phyloP scores from a whole-genome alignment of 2,113 vertebrate genomes.

The Ailurus styani region DNA sequence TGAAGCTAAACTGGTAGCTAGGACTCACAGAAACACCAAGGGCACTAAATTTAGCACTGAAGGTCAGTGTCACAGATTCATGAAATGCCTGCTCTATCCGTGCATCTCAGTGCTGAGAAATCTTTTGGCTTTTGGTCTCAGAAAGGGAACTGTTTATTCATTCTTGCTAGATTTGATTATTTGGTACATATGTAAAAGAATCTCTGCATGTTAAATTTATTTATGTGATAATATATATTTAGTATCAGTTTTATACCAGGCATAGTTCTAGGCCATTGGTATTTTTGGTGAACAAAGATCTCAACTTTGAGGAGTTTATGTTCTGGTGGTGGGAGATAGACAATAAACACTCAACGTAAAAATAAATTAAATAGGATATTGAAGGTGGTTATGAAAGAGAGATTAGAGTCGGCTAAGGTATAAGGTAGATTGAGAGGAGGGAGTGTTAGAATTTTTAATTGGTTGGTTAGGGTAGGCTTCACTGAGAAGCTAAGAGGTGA shows the following conservation, averaged over 20 bases:
- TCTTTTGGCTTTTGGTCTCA: not conserved
- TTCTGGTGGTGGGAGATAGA: not conserved
- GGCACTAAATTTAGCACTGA: conserved; percentile 42
- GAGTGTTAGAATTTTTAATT: not conserved
- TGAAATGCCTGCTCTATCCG: not conserved
- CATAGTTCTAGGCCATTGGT: not conserved
- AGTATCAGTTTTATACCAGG: not conserved
- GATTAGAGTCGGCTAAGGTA: not conserved
- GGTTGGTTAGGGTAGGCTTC: not conserved
- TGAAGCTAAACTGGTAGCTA: not conserved
- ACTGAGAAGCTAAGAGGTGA: not conserved
- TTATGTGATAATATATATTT: not conserved
- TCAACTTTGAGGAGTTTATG: not conserved
- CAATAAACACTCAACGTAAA: not conserved
- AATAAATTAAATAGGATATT: not conserved
- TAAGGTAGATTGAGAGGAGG: not conserved
- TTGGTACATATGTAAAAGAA: not conserved
- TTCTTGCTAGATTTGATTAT: not conserved
- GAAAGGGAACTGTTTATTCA: not conserved
- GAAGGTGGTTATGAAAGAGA: not conserved
- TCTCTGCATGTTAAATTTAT: not conserved
- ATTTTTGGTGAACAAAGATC: not conserved
- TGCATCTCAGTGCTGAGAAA: not conserved
- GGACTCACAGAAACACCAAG: conserved; percentile 14
- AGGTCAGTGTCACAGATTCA: not conserved